Evolutionary conservation across 2,797 vertebrate genomes (phyloP).

Genomic region (Gastrophryne carolinensis): DNA sequence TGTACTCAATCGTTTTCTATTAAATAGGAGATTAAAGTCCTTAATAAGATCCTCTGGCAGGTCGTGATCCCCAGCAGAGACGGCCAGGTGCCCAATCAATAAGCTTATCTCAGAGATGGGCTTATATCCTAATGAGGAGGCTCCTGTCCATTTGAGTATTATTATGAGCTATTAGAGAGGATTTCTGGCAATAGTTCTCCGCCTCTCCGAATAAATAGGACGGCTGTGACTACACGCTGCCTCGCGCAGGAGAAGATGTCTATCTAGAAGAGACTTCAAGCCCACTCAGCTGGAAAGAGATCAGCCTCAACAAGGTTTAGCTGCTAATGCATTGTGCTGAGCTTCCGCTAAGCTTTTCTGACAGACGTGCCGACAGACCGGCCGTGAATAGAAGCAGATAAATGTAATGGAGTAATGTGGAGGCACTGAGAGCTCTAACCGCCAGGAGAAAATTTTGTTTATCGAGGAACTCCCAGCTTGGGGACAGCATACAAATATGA

Average conservation of each 20-base stretch:
- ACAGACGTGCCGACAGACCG: not conserved
- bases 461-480: too few species aligned
- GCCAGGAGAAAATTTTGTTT: too few species aligned
- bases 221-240: not conserved
- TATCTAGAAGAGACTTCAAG: conserved; percentile 6
- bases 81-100: not conserved
- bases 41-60: conserved; percentile 8
- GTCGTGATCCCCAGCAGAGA: conserved; percentile 4
- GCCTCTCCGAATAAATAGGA: not conserved
- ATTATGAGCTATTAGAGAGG: conserved; percentile 11
- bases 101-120: not conserved
- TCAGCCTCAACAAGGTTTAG: not conserved
- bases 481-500: too few species aligned
- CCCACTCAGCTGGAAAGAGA: not conserved
- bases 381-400: not conserved
- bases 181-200: not conserved
- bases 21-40: conserved; percentile 6
- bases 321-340: not conserved
- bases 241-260: not conserved
- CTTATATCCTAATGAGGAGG: conserved; percentile 2
- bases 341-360: not conserved
- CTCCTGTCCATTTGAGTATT: not conserved
- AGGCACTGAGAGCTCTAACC: too few species aligned
- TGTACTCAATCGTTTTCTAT: not conserved
- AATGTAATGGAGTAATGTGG: not conserved